Evolutionary conservation across 2,888 invertebrate genomes (phyloP).

Genomic region (Lamellibrachia satsuma): DNA sequence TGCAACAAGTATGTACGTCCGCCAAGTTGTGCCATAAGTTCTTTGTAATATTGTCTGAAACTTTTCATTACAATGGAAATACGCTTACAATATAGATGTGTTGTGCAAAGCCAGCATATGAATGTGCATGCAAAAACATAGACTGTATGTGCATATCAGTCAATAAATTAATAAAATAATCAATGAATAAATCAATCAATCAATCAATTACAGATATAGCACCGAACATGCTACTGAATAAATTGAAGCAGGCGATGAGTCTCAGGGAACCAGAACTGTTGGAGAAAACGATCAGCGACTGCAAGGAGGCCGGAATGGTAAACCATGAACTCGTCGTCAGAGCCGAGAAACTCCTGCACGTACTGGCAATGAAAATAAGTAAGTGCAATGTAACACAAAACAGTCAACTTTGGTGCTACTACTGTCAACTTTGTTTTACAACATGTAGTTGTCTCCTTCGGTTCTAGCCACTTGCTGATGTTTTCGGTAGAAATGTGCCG

Average conservation of each 20-base stretch:
- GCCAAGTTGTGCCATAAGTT: no score
- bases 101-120: no score
- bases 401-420: neutral
- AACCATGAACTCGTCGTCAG: slow-evolving; percentile 29
- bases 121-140: no score
- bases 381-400: neutral
- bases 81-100: no score
- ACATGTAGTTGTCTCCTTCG: neutral
- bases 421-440: neutral
- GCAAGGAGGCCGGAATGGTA: slow-evolving; percentile 24
- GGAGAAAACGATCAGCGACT: slow-evolving; percentile 27
- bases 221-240: slow-evolving; percentile 26
- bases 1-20: no score
- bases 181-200: neutral
- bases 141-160: no score
- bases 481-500: no score
- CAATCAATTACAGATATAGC: slow-evolving; percentile 21
- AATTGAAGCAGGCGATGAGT: slow-evolving; percentile 28
- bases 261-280: slow-evolving; percentile 26
- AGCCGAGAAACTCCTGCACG: slow-evolving; percentile 27
- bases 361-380: slow-evolving; percentile 30
- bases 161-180: no score
- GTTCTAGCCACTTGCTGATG: neutral
- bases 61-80: no score
- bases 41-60: no score